These are phyloP conservation scores for Napeogenes inachia DNA, from an alignment of 2,888 invertebrate species.

Conservation along the genomic window DNA sequence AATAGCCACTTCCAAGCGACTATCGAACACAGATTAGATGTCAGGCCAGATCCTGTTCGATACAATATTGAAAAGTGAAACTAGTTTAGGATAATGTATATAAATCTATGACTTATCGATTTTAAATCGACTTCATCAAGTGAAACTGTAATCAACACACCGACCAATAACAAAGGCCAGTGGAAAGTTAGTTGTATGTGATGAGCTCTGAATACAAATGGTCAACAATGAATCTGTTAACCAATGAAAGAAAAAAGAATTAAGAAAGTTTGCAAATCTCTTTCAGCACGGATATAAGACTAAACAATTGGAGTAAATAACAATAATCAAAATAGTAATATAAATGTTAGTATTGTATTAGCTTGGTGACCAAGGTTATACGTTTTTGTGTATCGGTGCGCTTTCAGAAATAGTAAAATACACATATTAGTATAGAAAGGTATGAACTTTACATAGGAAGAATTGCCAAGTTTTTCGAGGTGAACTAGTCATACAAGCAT, in stretches of 20 bases:
- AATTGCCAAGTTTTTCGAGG: constrained; percentile 60
- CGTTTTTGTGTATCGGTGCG: not conserved
- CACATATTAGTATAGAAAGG: constrained; percentile 19
- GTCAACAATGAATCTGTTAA: constrained; percentile 69
- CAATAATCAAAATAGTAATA: no score
- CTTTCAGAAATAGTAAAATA: constrained; percentile 5
- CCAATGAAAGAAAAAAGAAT: constrained; percentile 59
- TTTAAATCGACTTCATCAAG: constrained; percentile 12
- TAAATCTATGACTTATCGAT: constrained; percentile 10
- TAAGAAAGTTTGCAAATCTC: constrained; percentile 53
- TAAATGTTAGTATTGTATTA: not conserved
- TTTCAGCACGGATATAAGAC: not conserved
- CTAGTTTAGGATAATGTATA: constrained; percentile 4
- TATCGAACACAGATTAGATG: constrained; percentile 28
- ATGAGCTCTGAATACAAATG: constrained; percentile 66
- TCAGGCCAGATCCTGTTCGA: constrained; percentile 25
- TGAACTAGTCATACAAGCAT: constrained; percentile 49
- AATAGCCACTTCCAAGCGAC: constrained; percentile 39
- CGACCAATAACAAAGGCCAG: constrained; percentile 54
- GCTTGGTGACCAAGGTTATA: not conserved
- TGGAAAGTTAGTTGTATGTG: constrained; percentile 62
- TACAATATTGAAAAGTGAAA: constrained; percentile 13
- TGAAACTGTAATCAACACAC: constrained; percentile 41
- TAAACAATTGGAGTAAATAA: no score
- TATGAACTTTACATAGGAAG: constrained; percentile 36